Evolutionary conservation across 2,113 vertebrate genomes (phyloP), one percentile per base, ranked within the genome.

Genomic region (Peucedramus taeniatus): DNA sequence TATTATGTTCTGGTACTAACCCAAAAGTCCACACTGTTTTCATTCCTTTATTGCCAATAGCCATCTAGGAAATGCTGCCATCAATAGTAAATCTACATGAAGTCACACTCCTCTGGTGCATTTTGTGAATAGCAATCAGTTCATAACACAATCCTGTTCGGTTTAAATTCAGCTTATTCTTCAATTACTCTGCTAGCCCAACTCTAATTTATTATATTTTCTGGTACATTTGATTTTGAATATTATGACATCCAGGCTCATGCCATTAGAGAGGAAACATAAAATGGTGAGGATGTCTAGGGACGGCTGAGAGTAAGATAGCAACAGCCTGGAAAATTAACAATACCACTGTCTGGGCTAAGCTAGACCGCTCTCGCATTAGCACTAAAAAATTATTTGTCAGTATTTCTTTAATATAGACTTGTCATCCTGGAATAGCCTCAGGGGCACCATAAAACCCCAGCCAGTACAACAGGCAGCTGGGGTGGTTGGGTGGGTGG

Each of bases 161-260:
- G 82, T 93, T 97, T 96, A 97, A 97, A 97, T 94, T 96, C 96
- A 93, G 94, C 94, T 97, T 97, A 96, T 97, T 95, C 89, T 89
- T 96, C 95, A 97, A 96, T 97, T 96, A 96, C 84, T 96, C 79
- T 83, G 81, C 88, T 94, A 95, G 95, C 56, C 84, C 4, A 1
- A 72, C 69, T 96, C 93, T 97, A 97, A 96, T 96, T 96, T 97
- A 96, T 97, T 96, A n/a, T 77, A 97, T 97, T 97, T 96, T 97
- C 97, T 95, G 93, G 94, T 97, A 96, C 93, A 90, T 97, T 97
- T 97, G 94, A 94, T 96, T 97, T 97, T 94, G 84, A 86, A 87
- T 97, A 97, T 95, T 95, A 96, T 74, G 89, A 96, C 86, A 94
- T 91, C 83, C 75, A 56, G 87, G 94, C 78, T 97, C 85, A 91